Conservation (phyloP, 1,140 invertebrate genomes). For the Lethrus apterus region DNA sequence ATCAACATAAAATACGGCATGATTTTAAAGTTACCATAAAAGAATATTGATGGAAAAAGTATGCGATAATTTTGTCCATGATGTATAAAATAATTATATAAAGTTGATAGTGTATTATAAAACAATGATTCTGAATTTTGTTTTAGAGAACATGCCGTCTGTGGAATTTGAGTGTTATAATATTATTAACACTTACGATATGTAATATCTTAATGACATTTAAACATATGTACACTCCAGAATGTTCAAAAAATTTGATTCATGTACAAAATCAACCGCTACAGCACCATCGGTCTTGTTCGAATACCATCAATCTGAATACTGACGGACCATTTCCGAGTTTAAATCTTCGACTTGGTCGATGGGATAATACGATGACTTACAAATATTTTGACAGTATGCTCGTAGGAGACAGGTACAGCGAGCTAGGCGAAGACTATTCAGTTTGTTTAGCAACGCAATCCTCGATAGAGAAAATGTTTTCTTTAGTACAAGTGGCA, state of each 20-base stretch:
- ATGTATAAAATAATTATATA: no score
- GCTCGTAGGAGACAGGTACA: constrained; percentile 55
- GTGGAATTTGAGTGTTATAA: constrained; percentile 59
- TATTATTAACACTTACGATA: constrained; percentile 54
- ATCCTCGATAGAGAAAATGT: constrained; percentile 70
- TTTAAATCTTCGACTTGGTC: constrained; percentile 57
- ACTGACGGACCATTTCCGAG: background rate
- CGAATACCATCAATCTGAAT: no score
- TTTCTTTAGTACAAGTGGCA: constrained; percentile 67
- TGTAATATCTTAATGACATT: constrained; percentile 65
- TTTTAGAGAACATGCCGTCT: constrained; percentile 51
- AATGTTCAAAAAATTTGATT: constrained; percentile 33
- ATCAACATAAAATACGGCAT: no score
- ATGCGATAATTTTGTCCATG: no score
- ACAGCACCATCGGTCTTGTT: background rate
- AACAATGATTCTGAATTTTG: no score
- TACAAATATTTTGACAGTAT: constrained; percentile 69
- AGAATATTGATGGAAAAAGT: no score
- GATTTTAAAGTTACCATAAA: no score
- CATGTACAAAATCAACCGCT: constrained; percentile 4
- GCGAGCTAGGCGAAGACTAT: constrained; percentile 48
- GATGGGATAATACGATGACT: constrained; percentile 61
- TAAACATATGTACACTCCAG: constrained; percentile 52
- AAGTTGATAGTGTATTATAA: no score
- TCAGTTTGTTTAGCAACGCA: constrained; percentile 75